Percentiles rank a stretch among this genome's conserved stretches.
Evolutionary conservation across 2,888 invertebrate genomes (phyloP).

Genomic region (Sphecodes monilicornis): DNA sequence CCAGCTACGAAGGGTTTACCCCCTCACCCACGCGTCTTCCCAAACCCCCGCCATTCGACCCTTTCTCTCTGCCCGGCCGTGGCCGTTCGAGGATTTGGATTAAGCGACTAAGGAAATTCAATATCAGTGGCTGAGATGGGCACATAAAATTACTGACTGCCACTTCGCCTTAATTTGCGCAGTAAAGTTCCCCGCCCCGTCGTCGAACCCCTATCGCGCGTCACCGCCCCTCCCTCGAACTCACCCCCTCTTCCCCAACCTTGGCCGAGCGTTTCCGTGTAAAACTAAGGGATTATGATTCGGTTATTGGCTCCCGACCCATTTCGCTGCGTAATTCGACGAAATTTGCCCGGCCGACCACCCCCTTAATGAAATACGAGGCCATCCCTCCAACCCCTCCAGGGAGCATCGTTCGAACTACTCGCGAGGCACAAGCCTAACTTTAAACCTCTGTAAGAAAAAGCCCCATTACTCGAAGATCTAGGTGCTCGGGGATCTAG

Average conservation of each 20-base stretch:
- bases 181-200: conserved; percentile 78
- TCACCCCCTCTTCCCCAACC: conserved; percentile 3
- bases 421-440: conserved; percentile 40
- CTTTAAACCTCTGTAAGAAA: neutral
- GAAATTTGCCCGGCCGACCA: conserved; percentile 69
- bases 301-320: conserved; percentile 75
- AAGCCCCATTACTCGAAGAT: neutral
- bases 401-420: conserved; percentile 25
- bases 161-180: conserved; percentile 84
- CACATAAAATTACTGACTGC: conserved; percentile 84
- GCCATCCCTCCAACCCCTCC: conserved; percentile 59
- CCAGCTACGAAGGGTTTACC: conserved; percentile 64
- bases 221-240: conserved; percentile 19
- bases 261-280: conserved; percentile 63
- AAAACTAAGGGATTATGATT: conserved; percentile 80
- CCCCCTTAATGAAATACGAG: conserved; percentile 70
- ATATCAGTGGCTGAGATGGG: conserved; percentile 84
- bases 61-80: conserved; percentile 34
- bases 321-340: conserved; percentile 77
- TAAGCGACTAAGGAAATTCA: conserved; percentile 84
- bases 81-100: conserved; percentile 80
- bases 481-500: neutral
- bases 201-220: conserved; percentile 25
- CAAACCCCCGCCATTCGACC: conserved; percentile 62
- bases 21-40: conserved; percentile 19